Percentiles rank a stretch among this genome's conserved stretches.
Conservation (phyloP, 2,888 invertebrate genomes). For the Tryphoninae sp. region DNA sequence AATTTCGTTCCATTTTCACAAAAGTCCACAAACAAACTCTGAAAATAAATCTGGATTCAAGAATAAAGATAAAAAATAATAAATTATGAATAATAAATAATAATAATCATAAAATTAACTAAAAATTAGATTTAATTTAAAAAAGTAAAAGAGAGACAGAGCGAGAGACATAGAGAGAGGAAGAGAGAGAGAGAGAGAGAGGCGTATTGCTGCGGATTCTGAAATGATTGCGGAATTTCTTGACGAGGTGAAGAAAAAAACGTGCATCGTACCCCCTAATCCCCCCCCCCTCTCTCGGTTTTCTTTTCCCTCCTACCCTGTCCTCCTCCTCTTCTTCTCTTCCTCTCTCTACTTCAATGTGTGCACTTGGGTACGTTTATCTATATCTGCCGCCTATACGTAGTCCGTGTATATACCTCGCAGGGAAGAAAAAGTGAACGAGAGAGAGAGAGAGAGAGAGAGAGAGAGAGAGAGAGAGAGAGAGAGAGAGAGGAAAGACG, state of each 20-base stretch:
- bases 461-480: constrained; percentile 30
- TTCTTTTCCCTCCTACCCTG: no score
- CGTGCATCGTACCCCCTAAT: neutral
- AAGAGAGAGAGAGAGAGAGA: neutral
- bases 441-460: constrained; percentile 34
- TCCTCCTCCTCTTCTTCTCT: no score
- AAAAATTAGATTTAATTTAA: no score
- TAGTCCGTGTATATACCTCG: neutral
- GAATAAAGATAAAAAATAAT: no score
- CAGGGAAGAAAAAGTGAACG: constrained; percentile 28
- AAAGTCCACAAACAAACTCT: no score
- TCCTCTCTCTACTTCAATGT: constrained; percentile 22
- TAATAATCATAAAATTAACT: no score
- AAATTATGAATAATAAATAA: no score
- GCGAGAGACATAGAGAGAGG: no score
- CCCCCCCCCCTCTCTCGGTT: no score
- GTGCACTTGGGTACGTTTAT: constrained; percentile 56
- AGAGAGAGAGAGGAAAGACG: constrained; percentile 31
- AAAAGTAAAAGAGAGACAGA: no score
- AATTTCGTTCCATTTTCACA: no score
- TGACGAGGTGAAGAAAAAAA: constrained; percentile 63
- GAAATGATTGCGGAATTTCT: constrained; percentile 72
- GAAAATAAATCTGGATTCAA: no score
- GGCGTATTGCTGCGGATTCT: constrained; percentile 66
- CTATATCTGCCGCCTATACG: constrained; percentile 58